Percentiles rank a stretch among this genome's conserved stretches.
Evolutionary conservation across 2,113 vertebrate species (phyloP).

Genomic region (Dasypus novemcinctus): DNA sequence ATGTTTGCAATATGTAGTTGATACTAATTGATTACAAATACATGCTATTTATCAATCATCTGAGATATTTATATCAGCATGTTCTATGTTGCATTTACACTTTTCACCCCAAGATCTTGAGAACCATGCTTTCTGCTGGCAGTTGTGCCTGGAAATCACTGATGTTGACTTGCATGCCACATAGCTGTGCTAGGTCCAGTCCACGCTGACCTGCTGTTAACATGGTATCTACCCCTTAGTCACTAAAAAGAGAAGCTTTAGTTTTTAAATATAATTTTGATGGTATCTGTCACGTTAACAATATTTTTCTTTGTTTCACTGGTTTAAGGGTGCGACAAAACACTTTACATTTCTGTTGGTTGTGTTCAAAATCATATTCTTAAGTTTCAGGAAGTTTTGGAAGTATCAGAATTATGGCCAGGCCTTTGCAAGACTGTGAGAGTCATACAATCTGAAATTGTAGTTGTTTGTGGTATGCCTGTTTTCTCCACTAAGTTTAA

Average conservation of each 20-base stretch:
- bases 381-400: not conserved
- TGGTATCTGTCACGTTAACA: not conserved
- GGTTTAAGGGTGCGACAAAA: not conserved
- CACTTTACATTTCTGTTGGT: not conserved
- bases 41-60: conserved; percentile 45
- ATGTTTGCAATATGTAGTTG: conserved; percentile 27
- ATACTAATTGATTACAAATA: conserved; percentile 55
- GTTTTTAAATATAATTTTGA: conserved; percentile 26
- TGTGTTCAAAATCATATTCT: conserved; percentile 5
- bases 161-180: not conserved
- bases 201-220: not conserved
- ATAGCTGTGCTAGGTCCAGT: not conserved
- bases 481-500: not conserved
- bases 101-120: not conserved
- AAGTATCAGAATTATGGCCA: not conserved
- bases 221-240: not conserved
- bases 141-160: not conserved
- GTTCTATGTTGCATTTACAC: not conserved
- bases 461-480: not conserved
- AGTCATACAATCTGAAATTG: not conserved
- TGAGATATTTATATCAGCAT: conserved; percentile 3
- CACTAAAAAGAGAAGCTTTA: not conserved
- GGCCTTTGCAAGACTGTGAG: not conserved
- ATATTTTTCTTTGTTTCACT: not conserved
- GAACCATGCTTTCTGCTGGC: not conserved